These are phyloP conservation scores for Julus scanicus DNA, from an alignment of 2,888 invertebrate species.

Conservation along the genomic window DNA sequence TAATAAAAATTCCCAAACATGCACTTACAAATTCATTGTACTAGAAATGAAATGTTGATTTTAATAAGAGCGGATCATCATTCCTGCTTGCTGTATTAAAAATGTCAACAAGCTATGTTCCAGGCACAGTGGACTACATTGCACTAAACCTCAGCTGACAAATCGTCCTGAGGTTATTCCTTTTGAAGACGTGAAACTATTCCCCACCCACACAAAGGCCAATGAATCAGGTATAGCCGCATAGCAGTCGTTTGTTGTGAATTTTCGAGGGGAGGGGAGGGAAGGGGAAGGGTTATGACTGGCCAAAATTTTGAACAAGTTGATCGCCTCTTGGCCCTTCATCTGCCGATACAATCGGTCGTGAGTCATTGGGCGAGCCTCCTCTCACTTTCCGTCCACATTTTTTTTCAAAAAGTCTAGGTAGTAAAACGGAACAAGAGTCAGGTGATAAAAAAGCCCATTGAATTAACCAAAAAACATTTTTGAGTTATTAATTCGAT, in stretches of 20 bases:
- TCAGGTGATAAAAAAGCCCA: background rate
- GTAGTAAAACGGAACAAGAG: slow-evolving; percentile 10
- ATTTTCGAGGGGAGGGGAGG: background rate
- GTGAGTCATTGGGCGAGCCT: slow-evolving; percentile 39
- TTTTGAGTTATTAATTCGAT: slow-evolving; percentile 30
- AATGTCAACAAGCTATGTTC: background rate
- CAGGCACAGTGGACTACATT: background rate
- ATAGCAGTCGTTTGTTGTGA: slow-evolving; percentile 35
- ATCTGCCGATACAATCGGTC: slow-evolving; percentile 1
- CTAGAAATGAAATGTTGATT: background rate
- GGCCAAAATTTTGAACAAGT: slow-evolving; percentile 24
- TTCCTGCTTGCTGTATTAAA: background rate
- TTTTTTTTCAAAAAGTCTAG: background rate
- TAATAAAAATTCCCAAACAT: background rate
- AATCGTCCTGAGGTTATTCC: background rate
- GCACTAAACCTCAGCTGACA: background rate
- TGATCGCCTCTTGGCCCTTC: background rate
- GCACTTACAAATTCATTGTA: background rate
- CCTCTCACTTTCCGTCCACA: slow-evolving; percentile 13
- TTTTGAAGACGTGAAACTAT: slow-evolving; percentile 34
- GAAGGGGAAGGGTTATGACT: slow-evolving; percentile 28
- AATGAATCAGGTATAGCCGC: slow-evolving; percentile 8
- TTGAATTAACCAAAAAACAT: background rate
- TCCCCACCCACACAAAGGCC: slow-evolving; percentile 22
- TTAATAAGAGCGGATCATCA: background rate